Conservation (phyloP, 2,797 vertebrate genomes). For the Bradypodion pumilum region DNA sequence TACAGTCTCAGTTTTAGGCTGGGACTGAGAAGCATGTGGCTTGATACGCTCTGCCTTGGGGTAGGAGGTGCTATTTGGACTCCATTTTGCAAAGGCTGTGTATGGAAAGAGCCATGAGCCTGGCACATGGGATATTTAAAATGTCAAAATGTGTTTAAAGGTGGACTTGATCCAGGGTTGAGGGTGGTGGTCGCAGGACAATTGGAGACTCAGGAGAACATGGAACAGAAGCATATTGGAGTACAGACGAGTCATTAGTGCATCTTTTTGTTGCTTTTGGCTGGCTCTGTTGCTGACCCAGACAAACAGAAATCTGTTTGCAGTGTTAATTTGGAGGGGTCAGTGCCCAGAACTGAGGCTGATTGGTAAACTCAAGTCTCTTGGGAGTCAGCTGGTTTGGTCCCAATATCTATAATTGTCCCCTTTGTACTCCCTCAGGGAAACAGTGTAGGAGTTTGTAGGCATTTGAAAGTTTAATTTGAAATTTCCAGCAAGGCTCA, state of each 20-base stretch:
- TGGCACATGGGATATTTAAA: neutral
- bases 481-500: neutral
- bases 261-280: neutral
- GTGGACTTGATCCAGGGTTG: neutral
- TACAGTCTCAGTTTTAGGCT: slow-evolving; percentile 3
- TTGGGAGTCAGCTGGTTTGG: neutral
- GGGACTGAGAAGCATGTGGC: slow-evolving; percentile 18
- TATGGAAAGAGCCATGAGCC: neutral
- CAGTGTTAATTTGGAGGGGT: neutral
- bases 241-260: neutral
- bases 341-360: neutral
- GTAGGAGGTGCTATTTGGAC: neutral
- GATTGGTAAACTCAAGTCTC: neutral
- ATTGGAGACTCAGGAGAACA: neutral
- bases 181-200: neutral
- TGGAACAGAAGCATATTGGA: neutral
- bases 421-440: neutral
- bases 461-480: neutral
- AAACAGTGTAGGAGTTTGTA: neutral
- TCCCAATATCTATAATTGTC: neutral
- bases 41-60: slow-evolving; percentile 17
- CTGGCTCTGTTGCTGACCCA: neutral
- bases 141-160: slow-evolving; percentile 9
- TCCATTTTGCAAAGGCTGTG: slow-evolving; percentile 16
- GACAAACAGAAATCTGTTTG: neutral